phyloP scores from a whole-genome alignment of 2,888 invertebrate species.

The Prosopocoilus inquinatus region DNA sequence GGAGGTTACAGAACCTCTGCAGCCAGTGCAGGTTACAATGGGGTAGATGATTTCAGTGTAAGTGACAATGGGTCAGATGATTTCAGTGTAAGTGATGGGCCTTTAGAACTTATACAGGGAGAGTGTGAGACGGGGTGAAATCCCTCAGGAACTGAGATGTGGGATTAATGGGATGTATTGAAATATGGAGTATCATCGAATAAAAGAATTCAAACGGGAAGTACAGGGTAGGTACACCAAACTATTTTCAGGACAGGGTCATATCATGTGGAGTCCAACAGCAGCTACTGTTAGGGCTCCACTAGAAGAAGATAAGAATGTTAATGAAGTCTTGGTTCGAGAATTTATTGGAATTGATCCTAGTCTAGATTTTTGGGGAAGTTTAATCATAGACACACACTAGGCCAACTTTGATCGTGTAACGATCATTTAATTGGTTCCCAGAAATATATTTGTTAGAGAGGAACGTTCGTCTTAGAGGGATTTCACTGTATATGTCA shows the following conservation, averaged over 20 bases:
- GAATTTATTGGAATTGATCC: slow-evolving; percentile 62
- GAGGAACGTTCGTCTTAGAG: too few species aligned
- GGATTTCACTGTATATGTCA: too few species aligned
- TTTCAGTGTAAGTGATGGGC: slow-evolving; percentile 86
- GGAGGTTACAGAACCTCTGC: slow-evolving; percentile 44
- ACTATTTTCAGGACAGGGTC: slow-evolving; percentile 82
- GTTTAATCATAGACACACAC: slow-evolving; percentile 88
- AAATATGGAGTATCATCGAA: slow-evolving; percentile 88
- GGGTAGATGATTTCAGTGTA: slow-evolving; percentile 96
- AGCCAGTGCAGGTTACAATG: slow-evolving; percentile 63
- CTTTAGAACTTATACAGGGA: slow-evolving; percentile 78
- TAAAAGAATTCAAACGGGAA: slow-evolving; percentile 68
- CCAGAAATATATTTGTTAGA: too few species aligned
- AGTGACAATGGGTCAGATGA: too few species aligned
- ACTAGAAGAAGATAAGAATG: slow-evolving; percentile 53
- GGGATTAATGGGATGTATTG: slow-evolving; percentile 72
- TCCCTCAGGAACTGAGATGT: slow-evolving; percentile 72
- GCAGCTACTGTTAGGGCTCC: slow-evolving; percentile 65
- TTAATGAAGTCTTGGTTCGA: slow-evolving; percentile 71
- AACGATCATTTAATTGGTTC: too few species aligned
- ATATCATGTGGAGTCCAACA: slow-evolving; percentile 77
- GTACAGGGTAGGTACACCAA: slow-evolving; percentile 37
- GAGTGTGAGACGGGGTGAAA: slow-evolving; percentile 81
- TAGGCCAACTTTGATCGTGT: slow-evolving; percentile 54
- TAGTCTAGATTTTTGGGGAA: slow-evolving; percentile 72